phyloP scores from a whole-genome alignment of 2,113 vertebrate genomes.

The Gnathonemus echidnorhynchus region DNA sequence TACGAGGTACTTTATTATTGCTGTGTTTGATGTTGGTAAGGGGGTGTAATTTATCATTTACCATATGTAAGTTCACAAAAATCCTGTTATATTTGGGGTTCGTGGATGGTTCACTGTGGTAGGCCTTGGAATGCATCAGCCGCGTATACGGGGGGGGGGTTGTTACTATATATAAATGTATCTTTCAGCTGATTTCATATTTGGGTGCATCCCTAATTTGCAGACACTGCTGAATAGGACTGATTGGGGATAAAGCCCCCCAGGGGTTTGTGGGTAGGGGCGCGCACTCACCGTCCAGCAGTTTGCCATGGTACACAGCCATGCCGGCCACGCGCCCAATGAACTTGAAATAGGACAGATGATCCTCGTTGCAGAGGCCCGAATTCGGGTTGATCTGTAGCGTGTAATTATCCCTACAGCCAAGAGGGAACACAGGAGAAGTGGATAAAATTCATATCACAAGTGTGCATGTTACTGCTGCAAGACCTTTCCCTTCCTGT shows the following conservation, averaged over 20 bases:
- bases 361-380: slow-evolving; percentile 95
- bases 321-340: slow-evolving; percentile 96
- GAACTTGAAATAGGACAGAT: slow-evolving; percentile 96
- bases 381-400: slow-evolving; percentile 98
- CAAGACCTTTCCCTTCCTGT: neutral
- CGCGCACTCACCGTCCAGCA: slow-evolving; percentile 77
- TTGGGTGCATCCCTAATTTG: neutral
- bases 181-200: neutral
- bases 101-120: neutral
- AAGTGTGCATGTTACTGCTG: neutral
- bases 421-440: slow-evolving; percentile 24
- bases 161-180: neutral
- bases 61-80: neutral
- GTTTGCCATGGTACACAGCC: slow-evolving; percentile 95
- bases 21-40: neutral
- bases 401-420: slow-evolving; percentile 90
- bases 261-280: neutral
- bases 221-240: neutral
- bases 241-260: neutral
- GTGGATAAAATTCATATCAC: neutral
- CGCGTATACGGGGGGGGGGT: neutral
- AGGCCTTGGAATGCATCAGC: neutral
- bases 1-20: neutral
- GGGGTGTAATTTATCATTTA: neutral
- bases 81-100: neutral